Evolutionary conservation across 2,113 vertebrate genomes (phyloP).

Genomic region (Meriones unguiculatus): DNA sequence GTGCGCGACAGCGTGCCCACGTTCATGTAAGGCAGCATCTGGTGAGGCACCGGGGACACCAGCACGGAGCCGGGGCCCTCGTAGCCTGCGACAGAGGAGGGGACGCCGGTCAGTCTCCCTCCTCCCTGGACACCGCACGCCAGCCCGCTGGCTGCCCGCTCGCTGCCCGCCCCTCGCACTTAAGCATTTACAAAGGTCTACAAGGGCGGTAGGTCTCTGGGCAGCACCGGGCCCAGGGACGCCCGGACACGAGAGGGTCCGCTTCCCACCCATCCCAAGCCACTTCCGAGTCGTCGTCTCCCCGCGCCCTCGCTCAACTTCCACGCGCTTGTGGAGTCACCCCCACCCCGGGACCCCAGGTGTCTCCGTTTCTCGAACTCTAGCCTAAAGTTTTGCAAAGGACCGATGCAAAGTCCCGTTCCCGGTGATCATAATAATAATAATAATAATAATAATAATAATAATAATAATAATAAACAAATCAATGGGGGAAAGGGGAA

Average conservation of each 20-base stretch:
- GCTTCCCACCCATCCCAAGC: background rate
- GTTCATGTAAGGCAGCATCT: constrained; percentile 98
- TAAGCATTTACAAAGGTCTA: background rate
- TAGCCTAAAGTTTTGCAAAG: background rate
- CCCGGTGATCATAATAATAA: background rate
- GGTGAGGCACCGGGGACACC: constrained; percentile 95
- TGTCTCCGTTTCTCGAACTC: background rate
- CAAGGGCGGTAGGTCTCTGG: background rate
- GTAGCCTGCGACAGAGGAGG: constrained; percentile 89
- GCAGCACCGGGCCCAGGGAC: background rate
- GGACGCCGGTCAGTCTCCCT: constrained; percentile 41
- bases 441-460: no score
- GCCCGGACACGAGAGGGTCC: background rate
- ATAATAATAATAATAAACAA: background rate
- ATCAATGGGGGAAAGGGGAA: fast-evolving
- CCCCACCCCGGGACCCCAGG: background rate
- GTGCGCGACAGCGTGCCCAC: constrained; percentile 96
- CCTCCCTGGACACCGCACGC: background rate
- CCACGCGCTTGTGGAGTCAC: background rate
- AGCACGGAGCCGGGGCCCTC: constrained; percentile 95
- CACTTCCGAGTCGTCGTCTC: background rate
- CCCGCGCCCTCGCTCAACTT: background rate
- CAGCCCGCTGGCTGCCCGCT: background rate
- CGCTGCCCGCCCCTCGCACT: background rate
- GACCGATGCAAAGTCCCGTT: background rate